A percentile compares a stretch with the other conserved stretches of the same genome.
Evolutionary conservation across 2,797 vertebrate genomes (phyloP).

Genomic region (Decapterus maruadsi): DNA sequence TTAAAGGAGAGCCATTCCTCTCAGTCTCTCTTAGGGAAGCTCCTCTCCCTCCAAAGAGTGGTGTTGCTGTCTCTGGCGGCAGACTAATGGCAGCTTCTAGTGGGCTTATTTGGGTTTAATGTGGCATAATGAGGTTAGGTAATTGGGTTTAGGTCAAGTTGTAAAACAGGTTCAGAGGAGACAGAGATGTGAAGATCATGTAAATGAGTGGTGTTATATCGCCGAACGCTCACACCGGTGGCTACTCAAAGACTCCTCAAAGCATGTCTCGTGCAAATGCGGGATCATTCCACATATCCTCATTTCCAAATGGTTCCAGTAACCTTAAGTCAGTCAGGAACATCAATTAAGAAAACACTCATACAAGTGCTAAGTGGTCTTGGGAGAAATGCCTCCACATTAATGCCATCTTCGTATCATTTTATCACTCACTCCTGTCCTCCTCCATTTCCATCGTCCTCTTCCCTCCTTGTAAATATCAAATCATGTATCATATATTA

Average conservation of each 20-base stretch:
- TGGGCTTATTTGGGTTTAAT: conserved; percentile 88
- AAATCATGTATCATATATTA: conserved; percentile 85
- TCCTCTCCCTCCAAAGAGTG: conserved; percentile 79
- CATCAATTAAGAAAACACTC: conserved; percentile 76
- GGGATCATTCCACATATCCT: conserved; percentile 39
- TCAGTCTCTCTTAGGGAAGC: conserved; percentile 77
- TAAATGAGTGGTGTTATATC: conserved; percentile 80
- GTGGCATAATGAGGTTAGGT: conserved; percentile 88
- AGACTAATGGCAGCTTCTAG: conserved; percentile 83
- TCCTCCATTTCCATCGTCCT: conserved; percentile 46
- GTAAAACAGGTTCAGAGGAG: conserved; percentile 85
- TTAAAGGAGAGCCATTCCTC: conserved; percentile 80
- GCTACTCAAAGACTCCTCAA: conserved; percentile 59
- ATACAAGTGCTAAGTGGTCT: conserved; percentile 77
- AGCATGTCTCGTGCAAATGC: conserved; percentile 20
- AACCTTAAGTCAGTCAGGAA: conserved; percentile 66
- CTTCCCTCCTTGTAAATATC: conserved; percentile 78
- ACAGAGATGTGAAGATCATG: conserved; percentile 82
- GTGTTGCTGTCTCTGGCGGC: conserved; percentile 75
- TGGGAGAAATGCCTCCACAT: conserved; percentile 62
- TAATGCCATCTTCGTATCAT: conserved; percentile 59
- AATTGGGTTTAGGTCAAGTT: conserved; percentile 88
- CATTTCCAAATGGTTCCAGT: conserved; percentile 54
- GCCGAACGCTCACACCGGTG: conserved; percentile 62
- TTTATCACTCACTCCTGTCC: conserved; percentile 69